phyloP scores from a whole-genome alignment of 2,113 vertebrate species.

The Poeciliopsis prolifica region DNA sequence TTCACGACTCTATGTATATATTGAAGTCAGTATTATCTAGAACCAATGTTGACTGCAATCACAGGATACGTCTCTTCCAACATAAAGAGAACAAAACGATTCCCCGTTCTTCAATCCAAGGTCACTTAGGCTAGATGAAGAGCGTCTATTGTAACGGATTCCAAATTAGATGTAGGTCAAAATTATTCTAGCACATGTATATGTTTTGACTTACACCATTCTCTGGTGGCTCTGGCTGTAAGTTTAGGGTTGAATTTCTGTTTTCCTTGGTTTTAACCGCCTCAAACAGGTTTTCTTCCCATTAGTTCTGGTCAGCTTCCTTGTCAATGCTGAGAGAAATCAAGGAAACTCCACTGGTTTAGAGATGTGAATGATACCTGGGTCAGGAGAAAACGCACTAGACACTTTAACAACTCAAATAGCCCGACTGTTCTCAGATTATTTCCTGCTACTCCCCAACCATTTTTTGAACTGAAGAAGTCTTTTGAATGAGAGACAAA shows the following conservation, averaged over 20 bases:
- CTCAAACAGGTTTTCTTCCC: neutral
- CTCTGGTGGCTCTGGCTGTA: too few species aligned
- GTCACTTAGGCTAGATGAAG: neutral
- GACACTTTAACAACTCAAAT: too few species aligned
- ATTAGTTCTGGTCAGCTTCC: neutral
- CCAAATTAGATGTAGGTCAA: neutral
- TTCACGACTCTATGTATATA: too few species aligned
- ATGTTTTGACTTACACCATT: neutral
- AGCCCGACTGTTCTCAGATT: too few species aligned
- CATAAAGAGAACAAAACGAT: neutral
- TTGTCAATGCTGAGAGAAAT: neutral
- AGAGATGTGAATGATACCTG: too few species aligned
- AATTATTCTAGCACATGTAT: neutral
- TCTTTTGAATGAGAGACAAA: too few species aligned
- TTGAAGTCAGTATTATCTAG: neutral
- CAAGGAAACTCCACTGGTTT: too few species aligned
- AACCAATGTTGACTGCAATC: neutral
- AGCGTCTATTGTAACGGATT: neutral
- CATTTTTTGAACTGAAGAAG: too few species aligned
- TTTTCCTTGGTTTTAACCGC: too few species aligned
- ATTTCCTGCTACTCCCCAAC: too few species aligned
- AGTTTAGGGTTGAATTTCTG: too few species aligned
- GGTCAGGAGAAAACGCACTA: too few species aligned
- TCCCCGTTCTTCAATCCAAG: neutral
- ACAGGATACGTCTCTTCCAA: neutral